Percentiles rank a stretch among this genome's conserved stretches.
Evolutionary conservation across 2,888 invertebrate genomes (phyloP).

Genomic region (Torymus texanus): DNA sequence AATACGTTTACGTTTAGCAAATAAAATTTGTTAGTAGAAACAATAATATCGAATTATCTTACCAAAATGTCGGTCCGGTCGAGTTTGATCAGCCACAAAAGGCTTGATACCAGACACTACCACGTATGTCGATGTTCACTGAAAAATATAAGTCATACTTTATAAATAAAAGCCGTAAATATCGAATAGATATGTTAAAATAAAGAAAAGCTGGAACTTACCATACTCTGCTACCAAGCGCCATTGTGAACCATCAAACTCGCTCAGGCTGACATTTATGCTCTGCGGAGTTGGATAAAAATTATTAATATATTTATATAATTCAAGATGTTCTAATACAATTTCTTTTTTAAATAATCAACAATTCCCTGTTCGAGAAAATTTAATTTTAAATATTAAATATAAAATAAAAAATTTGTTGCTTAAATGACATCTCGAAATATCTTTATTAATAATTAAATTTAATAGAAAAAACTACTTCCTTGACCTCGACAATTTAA

Average conservation of each 20-base stretch:
- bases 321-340: neutral
- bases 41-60: neutral
- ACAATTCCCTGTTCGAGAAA: no score
- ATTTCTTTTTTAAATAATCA: neutral
- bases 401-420: no score
- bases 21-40: no score
- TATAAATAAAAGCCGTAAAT: no score
- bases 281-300: neutral
- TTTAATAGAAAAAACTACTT: no score
- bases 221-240: conserved; percentile 44
- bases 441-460: no score
- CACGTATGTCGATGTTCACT: conserved; percentile 34
- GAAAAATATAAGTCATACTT: neutral
- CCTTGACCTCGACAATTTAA: neutral
- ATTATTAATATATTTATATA: neutral
- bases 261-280: conserved; percentile 3
- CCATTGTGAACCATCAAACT: conserved; percentile 20
- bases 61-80: conserved; percentile 19
- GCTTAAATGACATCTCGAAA: no score
- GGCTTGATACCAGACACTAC: conserved; percentile 44
- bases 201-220: neutral
- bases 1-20: no score
- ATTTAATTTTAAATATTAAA: no score
- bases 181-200: no score
- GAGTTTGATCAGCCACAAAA: conserved; percentile 17